phyloP scores from a whole-genome alignment of 2,888 invertebrate genomes.

The Oxystoma pomonae region DNA sequence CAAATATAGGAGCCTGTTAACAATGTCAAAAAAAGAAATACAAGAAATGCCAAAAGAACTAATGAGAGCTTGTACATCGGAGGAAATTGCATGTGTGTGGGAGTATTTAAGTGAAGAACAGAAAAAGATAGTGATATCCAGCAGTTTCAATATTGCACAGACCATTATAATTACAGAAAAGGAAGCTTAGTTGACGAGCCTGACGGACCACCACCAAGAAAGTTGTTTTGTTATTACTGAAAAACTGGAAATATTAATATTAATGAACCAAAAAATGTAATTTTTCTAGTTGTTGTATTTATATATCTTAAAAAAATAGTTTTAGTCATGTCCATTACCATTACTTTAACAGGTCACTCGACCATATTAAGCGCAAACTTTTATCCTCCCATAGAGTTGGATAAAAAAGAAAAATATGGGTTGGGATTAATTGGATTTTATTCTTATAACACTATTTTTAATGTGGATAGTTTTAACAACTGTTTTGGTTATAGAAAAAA shows the following conservation, averaged over 20 bases:
- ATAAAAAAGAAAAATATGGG: slow-evolving; percentile 1
- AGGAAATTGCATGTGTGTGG: not conserved
- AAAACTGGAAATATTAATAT: too few species aligned
- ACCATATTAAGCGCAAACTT: not conserved
- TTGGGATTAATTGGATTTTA: slow-evolving; percentile 7
- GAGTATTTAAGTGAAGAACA: not conserved
- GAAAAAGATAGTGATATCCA: not conserved
- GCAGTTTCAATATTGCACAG: not conserved
- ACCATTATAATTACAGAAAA: not conserved
- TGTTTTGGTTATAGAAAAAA: slow-evolving; percentile 4
- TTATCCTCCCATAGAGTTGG: not conserved
- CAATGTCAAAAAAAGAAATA: not conserved
- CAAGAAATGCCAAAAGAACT: not conserved
- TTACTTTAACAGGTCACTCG: not conserved
- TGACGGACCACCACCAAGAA: not conserved
- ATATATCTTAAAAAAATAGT: too few species aligned
- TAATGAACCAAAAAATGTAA: too few species aligned
- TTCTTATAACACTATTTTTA: slow-evolving; percentile 3
- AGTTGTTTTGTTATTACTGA: not conserved
- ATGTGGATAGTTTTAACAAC: slow-evolving; percentile 2
- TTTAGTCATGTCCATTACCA: slow-evolving; percentile 1
- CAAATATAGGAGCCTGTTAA: not conserved
- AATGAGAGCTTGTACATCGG: not conserved
- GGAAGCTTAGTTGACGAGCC: not conserved
- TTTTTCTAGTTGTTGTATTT: too few species aligned